Conservation (phyloP, 2,797 vertebrate genomes). For the Distichodus sexfasciatus region DNA sequence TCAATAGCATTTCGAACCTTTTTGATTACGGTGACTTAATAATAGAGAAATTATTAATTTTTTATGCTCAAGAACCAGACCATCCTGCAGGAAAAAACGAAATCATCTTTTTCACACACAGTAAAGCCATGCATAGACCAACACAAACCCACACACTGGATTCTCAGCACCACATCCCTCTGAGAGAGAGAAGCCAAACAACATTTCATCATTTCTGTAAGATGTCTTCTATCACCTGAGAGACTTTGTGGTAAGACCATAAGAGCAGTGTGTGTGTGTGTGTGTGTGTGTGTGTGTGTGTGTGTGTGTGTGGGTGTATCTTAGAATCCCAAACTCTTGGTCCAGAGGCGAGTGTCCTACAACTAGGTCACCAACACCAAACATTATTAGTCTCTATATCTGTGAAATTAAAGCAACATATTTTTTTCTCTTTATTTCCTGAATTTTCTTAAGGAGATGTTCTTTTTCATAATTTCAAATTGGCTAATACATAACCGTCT, state of each 20-base stretch:
- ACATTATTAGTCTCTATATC: too few species aligned
- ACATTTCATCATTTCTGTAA: conserved; percentile 48
- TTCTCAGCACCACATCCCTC: background rate
- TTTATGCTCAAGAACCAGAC: too few species aligned
- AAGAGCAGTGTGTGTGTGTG: conserved; percentile 47
- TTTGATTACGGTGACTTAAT: too few species aligned
- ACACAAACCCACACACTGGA: background rate
- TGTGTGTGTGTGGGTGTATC: conserved; percentile 16
- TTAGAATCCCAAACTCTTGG: conserved; percentile 25
- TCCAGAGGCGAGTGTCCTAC: too few species aligned
- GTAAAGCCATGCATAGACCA: background rate
- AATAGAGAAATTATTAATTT: too few species aligned
- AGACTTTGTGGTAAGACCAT: conserved; percentile 68
- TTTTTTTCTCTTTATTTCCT: too few species aligned
- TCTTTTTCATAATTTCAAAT: too few species aligned
- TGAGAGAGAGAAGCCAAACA: conserved; percentile 36
- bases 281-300: background rate
- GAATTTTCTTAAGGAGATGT: too few species aligned
- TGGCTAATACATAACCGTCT: too few species aligned
- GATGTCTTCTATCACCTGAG: conserved; percentile 48
- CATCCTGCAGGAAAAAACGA: background rate
- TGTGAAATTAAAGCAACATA: too few species aligned
- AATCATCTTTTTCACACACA: background rate
- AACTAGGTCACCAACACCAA: too few species aligned
- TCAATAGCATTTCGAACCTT: too few species aligned